Percentiles rank a stretch among this genome's conserved stretches.
Conservation (phyloP, 2,888 invertebrate species). For the Dione juno region DNA sequence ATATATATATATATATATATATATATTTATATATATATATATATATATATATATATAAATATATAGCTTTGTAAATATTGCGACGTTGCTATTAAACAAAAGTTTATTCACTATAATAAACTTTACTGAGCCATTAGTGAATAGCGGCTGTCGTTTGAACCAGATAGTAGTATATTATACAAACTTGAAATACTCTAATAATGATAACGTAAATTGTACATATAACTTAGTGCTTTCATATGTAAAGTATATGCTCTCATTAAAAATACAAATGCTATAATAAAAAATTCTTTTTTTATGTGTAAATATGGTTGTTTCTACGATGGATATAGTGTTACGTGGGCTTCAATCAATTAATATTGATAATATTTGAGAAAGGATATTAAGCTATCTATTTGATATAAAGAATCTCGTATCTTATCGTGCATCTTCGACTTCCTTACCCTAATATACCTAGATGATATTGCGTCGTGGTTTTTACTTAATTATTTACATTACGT, state of each 20-base stretch:
- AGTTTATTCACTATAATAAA: conserved; percentile 7
- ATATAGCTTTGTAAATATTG: neutral
- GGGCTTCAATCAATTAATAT: neutral
- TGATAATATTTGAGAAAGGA: conserved; percentile 13
- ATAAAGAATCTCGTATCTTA: conserved; percentile 11
- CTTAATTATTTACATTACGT: neutral
- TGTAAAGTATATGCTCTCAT: too few relatives aligned
- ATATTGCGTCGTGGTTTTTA: neutral
- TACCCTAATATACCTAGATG: conserved; percentile 1
- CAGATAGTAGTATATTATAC: neutral
- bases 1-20: too few relatives aligned
- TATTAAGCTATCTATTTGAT: conserved; percentile 6
- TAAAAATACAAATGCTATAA: neutral
- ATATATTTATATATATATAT: too few relatives aligned
- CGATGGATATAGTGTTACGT: conserved; percentile 3
- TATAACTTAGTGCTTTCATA: neutral
- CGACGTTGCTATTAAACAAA: neutral
- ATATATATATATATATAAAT: too few relatives aligned
- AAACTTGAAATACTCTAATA: neutral
- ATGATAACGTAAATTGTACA: neutral
- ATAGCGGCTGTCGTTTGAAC: neutral
- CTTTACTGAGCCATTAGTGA: neutral
- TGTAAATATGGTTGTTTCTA: neutral
- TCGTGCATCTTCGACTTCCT: conserved; percentile 8
- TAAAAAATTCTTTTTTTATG: neutral